A percentile compares a stretch with the other conserved stretches of the same genome.
These are phyloP conservation scores for Lasioglossum villosulum DNA, from an alignment of 2,888 invertebrate genomes.

Conservation along the genomic window DNA sequence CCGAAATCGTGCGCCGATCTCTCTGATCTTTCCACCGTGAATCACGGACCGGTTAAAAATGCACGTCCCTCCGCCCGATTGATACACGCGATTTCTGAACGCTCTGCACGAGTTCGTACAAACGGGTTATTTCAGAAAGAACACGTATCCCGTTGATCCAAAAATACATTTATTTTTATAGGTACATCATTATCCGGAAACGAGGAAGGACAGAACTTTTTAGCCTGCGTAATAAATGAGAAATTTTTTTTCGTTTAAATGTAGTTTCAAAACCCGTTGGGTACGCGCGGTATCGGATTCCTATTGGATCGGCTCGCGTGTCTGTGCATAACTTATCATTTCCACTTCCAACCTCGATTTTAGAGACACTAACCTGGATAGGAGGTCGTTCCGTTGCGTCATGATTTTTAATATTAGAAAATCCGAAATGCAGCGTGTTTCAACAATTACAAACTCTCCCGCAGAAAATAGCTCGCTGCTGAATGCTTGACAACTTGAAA, in stretches of 20 bases:
- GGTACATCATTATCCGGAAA: neutral
- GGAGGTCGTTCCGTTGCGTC: neutral
- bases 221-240: neutral
- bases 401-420: neutral
- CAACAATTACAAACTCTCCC: neutral
- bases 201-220: neutral
- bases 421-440: neutral
- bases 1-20: conserved; percentile 22
- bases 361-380: neutral
- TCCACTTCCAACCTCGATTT: neutral
- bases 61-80: neutral
- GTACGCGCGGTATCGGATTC: neutral
- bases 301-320: neutral
- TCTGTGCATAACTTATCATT: neutral
- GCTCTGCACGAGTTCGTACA: neutral
- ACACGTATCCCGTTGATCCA: neutral
- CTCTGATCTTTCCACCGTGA: conserved; percentile 4
- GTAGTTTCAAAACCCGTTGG: neutral
- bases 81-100: neutral
- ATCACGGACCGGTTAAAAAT: neutral
- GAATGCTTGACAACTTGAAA: neutral
- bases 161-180: neutral
- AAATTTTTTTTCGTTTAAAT: neutral
- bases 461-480: neutral
- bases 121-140: neutral